Conservation (phyloP, 2,113 vertebrate genomes). For the Pelecanoides urinatrix region DNA sequence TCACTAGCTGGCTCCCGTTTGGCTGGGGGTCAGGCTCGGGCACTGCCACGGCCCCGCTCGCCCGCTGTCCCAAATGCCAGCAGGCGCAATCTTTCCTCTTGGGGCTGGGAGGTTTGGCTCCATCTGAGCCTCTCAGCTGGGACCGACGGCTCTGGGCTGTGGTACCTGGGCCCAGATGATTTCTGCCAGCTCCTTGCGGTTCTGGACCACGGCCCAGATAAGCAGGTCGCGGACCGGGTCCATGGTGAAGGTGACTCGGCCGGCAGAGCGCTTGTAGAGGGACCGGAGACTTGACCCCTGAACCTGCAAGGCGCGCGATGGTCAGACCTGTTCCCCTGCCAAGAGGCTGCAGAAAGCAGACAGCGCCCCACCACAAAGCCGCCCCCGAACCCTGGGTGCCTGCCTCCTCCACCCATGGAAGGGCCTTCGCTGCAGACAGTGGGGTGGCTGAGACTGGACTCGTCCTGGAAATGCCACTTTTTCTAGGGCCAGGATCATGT, state of each 20-base stretch:
- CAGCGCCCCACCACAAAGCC: neutral
- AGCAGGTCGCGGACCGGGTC: conserved; percentile 86
- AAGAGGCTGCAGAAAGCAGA: neutral
- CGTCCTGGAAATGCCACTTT: neutral
- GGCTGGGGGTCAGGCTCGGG: neutral
- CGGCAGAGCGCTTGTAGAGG: conserved; percentile 52
- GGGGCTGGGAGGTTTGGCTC: neutral
- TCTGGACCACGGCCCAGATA: conserved; percentile 94
- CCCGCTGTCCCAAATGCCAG: neutral
- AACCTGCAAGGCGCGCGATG: neutral
- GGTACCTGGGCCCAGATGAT: conserved; percentile 93
- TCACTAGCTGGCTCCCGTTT: neutral
- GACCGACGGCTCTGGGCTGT: neutral
- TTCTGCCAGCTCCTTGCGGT: conserved; percentile 85
- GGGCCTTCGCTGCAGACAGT: neutral
- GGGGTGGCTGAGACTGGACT: neutral
- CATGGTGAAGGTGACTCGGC: conserved; percentile 62
- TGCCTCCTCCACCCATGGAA: neutral
- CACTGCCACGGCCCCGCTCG: neutral
- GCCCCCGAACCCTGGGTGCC: neutral
- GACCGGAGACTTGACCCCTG: conserved; percentile 67
- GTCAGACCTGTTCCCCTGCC: neutral
- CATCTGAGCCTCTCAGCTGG: neutral
- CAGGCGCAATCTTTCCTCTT: neutral
- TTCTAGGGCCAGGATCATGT: neutral